Evolutionary conservation across 2,888 invertebrate genomes (phyloP).

Genomic region (Ophioninae sp.): DNA sequence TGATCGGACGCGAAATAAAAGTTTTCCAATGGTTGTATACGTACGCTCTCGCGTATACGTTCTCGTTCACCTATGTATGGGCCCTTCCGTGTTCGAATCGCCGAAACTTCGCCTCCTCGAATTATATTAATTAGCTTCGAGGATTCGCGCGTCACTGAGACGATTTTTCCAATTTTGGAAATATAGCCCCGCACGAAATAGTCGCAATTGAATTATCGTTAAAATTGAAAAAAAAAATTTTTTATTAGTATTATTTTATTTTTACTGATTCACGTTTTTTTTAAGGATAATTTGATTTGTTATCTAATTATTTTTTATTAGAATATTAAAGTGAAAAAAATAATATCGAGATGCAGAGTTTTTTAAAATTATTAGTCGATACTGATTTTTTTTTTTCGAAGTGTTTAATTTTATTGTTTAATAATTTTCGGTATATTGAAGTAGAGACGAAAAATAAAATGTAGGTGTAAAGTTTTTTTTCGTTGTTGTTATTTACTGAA

Average conservation of each 20-base stretch:
- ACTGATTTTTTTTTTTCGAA: not conserved
- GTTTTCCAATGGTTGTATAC: slow-evolving; percentile 44
- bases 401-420: not conserved
- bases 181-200: not conserved
- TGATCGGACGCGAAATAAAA: slow-evolving; percentile 53
- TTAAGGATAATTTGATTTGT: not conserved
- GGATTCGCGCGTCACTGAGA: not conserved
- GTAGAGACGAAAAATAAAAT: too few species aligned
- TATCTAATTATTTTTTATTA: too few species aligned
- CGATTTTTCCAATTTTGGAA: not conserved
- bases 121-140: not conserved
- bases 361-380: too few species aligned
- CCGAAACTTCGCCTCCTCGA: not conserved
- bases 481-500: too few species aligned
- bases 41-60: slow-evolving; percentile 37
- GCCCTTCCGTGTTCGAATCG: not conserved
- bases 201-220: not conserved
- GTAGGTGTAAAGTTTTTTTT: too few species aligned
- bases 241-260: not conserved
- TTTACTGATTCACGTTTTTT: not conserved
- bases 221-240: too few species aligned
- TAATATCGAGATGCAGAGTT: too few species aligned
- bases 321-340: too few species aligned
- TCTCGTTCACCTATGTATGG: slow-evolving; percentile 6
- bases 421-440: too few species aligned